Evolutionary conservation across 2,888 invertebrate genomes (phyloP), one percentile per base, ranked within the genome.

Genomic region (Drosophila macrothrix): DNA sequence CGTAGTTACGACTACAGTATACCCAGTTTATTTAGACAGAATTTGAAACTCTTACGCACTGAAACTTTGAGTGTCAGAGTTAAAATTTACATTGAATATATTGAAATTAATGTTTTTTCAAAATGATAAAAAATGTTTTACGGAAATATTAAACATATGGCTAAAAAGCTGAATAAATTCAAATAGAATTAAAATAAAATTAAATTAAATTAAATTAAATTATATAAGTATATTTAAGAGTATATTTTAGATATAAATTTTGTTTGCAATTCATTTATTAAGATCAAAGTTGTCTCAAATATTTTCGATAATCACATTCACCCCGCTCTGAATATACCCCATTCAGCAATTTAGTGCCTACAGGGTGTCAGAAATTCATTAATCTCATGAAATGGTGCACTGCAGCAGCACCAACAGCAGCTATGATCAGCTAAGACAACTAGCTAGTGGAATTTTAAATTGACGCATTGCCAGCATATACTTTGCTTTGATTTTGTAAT

Each of bases 401-500:
- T 58, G 31, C 62, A 54, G 72, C 68, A 71, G 60, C 67, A 66
- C 58, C 59, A 63, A n/a, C 67, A 66, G 67, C 79, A 68, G 52
- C 67, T 59, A 37, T 60, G 54, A 64, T 70, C 71, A 46, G 49
- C 52, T 69, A 68, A 63, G 68, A 55, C 49, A 71, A 68, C 62
- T 67, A 74, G 69, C 66, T 76, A 67, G 69, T 65, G 35, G 68
- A 72, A 63, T 53, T 69, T 83, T 81, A 76, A 80, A 80, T 83
- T 82, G 81, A 77, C 83, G 81, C 70, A 78, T 74, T 74, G 76
- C 75, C 74, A 78, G 75, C 76, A 73, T 70, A 71, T 69, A 73
- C 83, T 79, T 79, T 81, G 60, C 70, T 81, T 65, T 79, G 84
- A 71, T 75, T 72, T 79, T 73, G 73, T 70, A 81, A 81, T 79